Evolutionary conservation across 2,888 invertebrate species (phyloP), one percentile per base, ranked within the genome.

Genomic region (Metellina segmentata): DNA sequence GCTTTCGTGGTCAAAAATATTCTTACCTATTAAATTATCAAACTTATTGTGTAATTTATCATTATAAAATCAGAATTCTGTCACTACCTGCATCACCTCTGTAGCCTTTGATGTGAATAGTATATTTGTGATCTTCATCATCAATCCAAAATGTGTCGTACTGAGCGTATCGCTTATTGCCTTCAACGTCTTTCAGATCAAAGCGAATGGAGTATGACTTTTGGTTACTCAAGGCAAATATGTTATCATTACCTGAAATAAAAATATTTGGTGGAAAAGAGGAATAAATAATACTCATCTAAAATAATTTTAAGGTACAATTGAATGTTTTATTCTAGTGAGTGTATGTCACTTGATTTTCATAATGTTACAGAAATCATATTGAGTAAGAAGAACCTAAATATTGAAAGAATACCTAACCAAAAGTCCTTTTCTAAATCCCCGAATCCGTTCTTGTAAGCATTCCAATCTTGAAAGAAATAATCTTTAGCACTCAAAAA

Each of bases 361-460:
- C 34, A 4, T 34, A 34, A 2, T 34, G 4, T 34, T 34, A 34
- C 1, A 34, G 34, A 34, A 34, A 34, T 34, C 34, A n/a, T 1
- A 1, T 34, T 49, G 70, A 74, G 19, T 13, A 1, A 85, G 11
- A 85, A 16, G 20, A 72, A 71, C 19, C n/a, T n/a, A 72, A 16
- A 82, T 71, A 9, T 97, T 94, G 0, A 94, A 98, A 48, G 98
- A 96, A 9, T 77, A 77, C 77, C 77, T 77, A 77, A 77, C 98
- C 98, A 98, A 95, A 98, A 98, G 95, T 98, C 98, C 94, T 97
- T 97, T 93, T 96, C 97, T 0, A 98, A 97, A 95, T 98, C 98
- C 1, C 98, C 98, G 94, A 98, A 98, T 0, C 98, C 98, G 94
- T 98, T 98, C 95, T 98, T 98, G 95, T 98, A 98, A 94, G 98